Base-by-base conservation (phyloP, 2,888 invertebrate genomes). In the Monoplex corrugatus region DNA sequence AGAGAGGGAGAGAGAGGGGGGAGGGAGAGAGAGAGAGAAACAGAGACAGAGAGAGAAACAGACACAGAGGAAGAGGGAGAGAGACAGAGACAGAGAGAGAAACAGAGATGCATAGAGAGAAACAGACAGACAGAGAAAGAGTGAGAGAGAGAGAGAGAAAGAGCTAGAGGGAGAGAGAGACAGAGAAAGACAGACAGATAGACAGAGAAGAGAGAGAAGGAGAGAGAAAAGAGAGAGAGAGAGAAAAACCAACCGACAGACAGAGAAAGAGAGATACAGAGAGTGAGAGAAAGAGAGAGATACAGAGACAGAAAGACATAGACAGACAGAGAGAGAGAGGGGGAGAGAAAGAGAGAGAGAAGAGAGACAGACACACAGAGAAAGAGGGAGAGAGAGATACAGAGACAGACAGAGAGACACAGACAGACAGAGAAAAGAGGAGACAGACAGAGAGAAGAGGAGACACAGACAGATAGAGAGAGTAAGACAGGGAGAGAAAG, bases 91-190 rank as follows among this genome's bases (percentile, higher is more conserved):
- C 32, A 72, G 72, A 72, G 72, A 72, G 32, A 6, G n/a, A 28
- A 16, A 16, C 13, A 63, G 8, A 63, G 63, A 63, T n/a, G n/a
- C n/a, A n/a, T n/a, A n/a, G n/a, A n/a, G n/a, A n/a, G n/a, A n/a
- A 50, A 28, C 16, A 28, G 16, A 72, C 35, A 72, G 35, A 72
- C 2, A 23, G 35, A 72, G 1, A 5, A 35, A 72, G 72, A 72
- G 32, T 13, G 32, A 72, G 72, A 23, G 32, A 72, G 40, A 86
- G 68, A 86, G 40, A 86, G 68, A 57, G 68, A 90, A 63, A 87
- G 83, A 86, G 44, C 87, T 82, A 89, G 87, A 68, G 83, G 87
- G 87, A 87, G 44, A 87, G 72, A 87, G 83, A 80, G 87, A 87
- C 32, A 89, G 44, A 87, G 72, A 44, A 43, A 44, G 50, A 84